Percentiles rank a stretch among this genome's conserved stretches.
phyloP scores from a whole-genome alignment of 2,797 vertebrate genomes.

The Paedocypris micromegethes region DNA sequence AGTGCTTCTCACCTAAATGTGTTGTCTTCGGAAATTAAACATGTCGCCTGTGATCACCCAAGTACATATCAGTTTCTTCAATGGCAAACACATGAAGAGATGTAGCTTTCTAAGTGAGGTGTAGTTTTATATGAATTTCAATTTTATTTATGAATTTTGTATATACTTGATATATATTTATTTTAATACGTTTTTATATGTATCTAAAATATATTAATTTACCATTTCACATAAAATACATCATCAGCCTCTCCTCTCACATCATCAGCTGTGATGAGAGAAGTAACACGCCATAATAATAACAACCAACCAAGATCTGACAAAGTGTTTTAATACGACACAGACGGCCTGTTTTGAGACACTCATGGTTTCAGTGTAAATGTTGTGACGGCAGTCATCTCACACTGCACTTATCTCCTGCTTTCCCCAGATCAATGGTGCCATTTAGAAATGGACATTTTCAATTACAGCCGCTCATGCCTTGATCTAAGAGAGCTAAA shows the following conservation, averaged over 20 bases:
- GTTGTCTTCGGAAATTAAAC: background rate
- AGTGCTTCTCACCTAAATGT: background rate
- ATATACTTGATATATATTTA: no score
- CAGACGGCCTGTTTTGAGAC: background rate
- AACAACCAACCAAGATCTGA: background rate
- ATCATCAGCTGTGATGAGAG: no score
- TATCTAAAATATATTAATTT: no score
- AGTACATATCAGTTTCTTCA: no score
- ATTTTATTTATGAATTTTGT: no score
- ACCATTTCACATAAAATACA: no score
- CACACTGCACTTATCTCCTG: slow-evolving; percentile 7
- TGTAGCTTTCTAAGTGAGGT: no score
- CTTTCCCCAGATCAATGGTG: slow-evolving; percentile 25
- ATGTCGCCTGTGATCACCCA: no score
- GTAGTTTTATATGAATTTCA: no score
- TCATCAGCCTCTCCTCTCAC: no score
- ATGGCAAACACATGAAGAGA: no score
- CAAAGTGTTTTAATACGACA: background rate
- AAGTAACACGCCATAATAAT: background rate
- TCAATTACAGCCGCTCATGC: slow-evolving; percentile 22
- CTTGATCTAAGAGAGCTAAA: slow-evolving; percentile 22
- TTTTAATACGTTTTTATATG: no score
- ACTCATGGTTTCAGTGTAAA: slow-evolving; percentile 1
- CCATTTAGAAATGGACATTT: slow-evolving; percentile 21
- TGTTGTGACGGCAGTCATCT: slow-evolving; percentile 4